Percentiles rank a stretch among this genome's conserved stretches.
These are phyloP conservation scores for Acronicta leporina DNA, from an alignment of 2,888 invertebrate genomes.

Conservation along the genomic window DNA sequence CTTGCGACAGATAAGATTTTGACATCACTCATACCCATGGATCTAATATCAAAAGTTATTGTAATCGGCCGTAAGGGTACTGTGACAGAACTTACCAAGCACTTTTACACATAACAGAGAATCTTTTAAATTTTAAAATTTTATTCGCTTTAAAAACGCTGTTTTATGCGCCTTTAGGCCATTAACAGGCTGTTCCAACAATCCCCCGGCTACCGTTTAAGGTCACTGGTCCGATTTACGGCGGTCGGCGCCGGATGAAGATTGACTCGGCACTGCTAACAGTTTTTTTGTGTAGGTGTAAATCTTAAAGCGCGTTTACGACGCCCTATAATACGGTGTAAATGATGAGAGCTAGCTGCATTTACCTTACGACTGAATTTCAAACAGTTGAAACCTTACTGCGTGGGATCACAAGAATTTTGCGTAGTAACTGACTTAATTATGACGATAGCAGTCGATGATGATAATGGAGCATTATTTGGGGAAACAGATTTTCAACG, in stretches of 20 bases:
- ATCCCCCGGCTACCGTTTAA: conserved; percentile 57
- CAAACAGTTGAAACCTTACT: not conserved
- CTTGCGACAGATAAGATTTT: too few species aligned
- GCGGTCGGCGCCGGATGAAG: conserved; percentile 69
- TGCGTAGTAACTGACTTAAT: too few species aligned
- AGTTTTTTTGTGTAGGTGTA: conserved; percentile 88
- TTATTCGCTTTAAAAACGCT: not conserved
- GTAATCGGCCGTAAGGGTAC: too few species aligned
- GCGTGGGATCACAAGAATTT: not conserved
- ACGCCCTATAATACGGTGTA: conserved; percentile 58
- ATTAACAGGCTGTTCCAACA: conserved; percentile 53
- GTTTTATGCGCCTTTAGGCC: conserved; percentile 5
- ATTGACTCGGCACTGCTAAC: conserved; percentile 79
- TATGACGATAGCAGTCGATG: too few species aligned
- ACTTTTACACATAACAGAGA: too few species aligned
- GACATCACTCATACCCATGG: too few species aligned
- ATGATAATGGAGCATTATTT: too few species aligned
- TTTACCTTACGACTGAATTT: not conserved
- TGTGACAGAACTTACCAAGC: not conserved
- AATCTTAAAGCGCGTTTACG: conserved; percentile 84
- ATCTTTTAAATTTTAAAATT: not conserved
- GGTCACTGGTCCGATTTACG: conserved; percentile 72
- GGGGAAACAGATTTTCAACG: too few species aligned
- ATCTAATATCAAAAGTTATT: too few species aligned
- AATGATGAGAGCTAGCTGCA: conserved; percentile 59